Base-by-base conservation (phyloP, 2,797 vertebrate species). In the Coranthus polyacanthus region DNA sequence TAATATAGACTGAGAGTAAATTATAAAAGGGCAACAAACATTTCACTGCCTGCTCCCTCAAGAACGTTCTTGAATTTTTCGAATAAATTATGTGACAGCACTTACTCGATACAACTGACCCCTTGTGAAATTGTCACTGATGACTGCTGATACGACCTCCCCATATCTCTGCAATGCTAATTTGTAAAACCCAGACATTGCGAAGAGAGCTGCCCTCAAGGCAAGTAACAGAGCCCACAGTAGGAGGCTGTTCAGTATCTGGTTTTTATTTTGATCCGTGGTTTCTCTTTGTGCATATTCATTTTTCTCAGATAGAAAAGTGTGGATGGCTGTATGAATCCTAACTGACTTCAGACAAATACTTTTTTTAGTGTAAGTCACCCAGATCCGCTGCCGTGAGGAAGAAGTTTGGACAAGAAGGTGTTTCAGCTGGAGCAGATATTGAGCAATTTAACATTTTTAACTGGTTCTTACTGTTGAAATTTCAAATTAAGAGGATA, bases 71-170 rank as follows among this genome's bases (percentile, higher is more conserved):
- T 12, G 6, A 36, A 38, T 29, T 32, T 42, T 46, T 63, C 41
- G 34, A 39, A 50, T 63, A 20, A 13, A 39, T 58, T 41, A 78
- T 58, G 59, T 43, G 37, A 20, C 54, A 38, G 24, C 38, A 58
- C 61, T 43, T 16, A 43, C 57, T 63, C 59, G 57, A 78, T 53
- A 67, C 24, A 12, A 41, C 57, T 53, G 52, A 75, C 44, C 70
- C 16, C 11, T 36, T 36, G 50, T 61, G 54, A 78, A 68, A 72
- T 59, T 46, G 59, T 54, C 49, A 34, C 36, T 68, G 55, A 71
- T 78, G 55, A 76, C 16, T 8, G 51, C 51, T 13, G 26, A 37
- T 68, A 32, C 46, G 18, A 39, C 26, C 34, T 52, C 18, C 37
- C 29, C 49, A 12, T 21, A 37, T 52, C 49, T 61, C 15, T 46